Base-by-base conservation (phyloP, 2,113 vertebrate species). In the Cichladusa arquata region DNA sequence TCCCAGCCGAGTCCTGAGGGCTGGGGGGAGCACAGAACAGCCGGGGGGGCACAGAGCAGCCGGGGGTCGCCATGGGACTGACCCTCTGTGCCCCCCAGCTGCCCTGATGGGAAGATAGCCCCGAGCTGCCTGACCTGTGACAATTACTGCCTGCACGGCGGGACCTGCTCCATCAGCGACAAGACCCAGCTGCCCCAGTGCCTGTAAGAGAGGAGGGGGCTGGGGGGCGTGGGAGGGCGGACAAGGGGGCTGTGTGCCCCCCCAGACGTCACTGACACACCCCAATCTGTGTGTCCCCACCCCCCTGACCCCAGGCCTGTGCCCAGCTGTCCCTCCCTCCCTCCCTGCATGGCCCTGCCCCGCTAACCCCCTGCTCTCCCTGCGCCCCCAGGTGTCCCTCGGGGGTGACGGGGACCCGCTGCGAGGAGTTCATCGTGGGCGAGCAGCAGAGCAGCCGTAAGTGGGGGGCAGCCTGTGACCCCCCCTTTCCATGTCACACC, bases 91-190 rank as follows among this genome's bases (percentile, higher is more conserved):
- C 91, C 77, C 88, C 38, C 4, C 97, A 99, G 99, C 93, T 99
- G 99, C 97, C 98, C 98, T 0, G 98, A 98, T 0, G 98, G 98
- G 64, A 98, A 97, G 42, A 97, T 94, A 40, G 98, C 98, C 1
- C 98, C 98, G 84, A 99, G 98, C 98, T 99, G 99, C 95, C 98
- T 98, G 92, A 98, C 98, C 56, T 99, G 99, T 16, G 93, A 94
- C 36, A 97, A 98, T 83, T 99, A 98, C 98, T 99, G 99, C 91
- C 78, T 96, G 65, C 98, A 99, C 2, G 99, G 98, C 0, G 98
- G 99, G 4, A 98, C 98, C 72, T 99, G 99, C 87, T 97, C 98
- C 71, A 97, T 99, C 71, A 97, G 99, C 17, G 96, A 96, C 80
- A 97, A 96, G 76, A 98, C 98, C 0, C 97, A 98, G 91, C 98